Conservation (phyloP, 2,113 vertebrate genomes). For the Zeus faber region DNA sequence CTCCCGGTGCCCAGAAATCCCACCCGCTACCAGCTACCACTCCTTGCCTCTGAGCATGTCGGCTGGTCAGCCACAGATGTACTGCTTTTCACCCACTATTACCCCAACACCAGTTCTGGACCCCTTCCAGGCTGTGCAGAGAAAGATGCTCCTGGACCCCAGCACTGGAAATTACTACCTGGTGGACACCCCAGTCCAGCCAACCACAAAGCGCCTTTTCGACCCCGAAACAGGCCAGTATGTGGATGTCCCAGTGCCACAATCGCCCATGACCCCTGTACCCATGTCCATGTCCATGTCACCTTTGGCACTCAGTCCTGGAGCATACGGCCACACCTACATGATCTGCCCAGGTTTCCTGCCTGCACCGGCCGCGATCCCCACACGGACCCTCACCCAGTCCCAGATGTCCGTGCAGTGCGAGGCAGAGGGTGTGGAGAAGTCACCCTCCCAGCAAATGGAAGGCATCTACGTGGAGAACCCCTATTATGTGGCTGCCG, state of each 20-base stretch:
- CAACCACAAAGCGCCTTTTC: conserved; percentile 84
- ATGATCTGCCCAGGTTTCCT: conserved; percentile 93
- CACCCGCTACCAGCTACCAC: conserved; percentile 76
- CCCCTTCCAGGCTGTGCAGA: conserved; percentile 81
- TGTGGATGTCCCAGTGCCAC: conserved; percentile 87
- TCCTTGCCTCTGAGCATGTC: conserved; percentile 68
- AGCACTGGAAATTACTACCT: conserved; percentile 92
- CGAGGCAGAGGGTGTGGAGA: conserved; percentile 38
- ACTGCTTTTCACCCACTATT: conserved; percentile 81
- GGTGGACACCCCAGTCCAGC: conserved; percentile 88
- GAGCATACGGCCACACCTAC: conserved; percentile 83
- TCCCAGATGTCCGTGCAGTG: conserved; percentile 70
- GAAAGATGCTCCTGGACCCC: conserved; percentile 93
- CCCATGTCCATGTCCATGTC: conserved; percentile 76
- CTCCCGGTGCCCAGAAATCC: conserved; percentile 63
- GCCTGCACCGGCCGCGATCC: conserved; percentile 75
- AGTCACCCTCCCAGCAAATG: conserved; percentile 23
- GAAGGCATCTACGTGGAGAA: conserved; percentile 78
- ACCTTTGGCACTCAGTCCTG: conserved; percentile 81
- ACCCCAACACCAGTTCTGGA: conserved; percentile 67
- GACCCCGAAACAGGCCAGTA: conserved; percentile 95
- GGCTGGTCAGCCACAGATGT: conserved; percentile 69
- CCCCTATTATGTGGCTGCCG: conserved; percentile 85
- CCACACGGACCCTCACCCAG: conserved; percentile 69
- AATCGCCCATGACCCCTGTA: conserved; percentile 70